A percentile compares a stretch with the other conserved stretches of the same genome.
These are phyloP conservation scores for Lasius platythorax DNA, from an alignment of 2,888 invertebrate species.

Conservation along the genomic window DNA sequence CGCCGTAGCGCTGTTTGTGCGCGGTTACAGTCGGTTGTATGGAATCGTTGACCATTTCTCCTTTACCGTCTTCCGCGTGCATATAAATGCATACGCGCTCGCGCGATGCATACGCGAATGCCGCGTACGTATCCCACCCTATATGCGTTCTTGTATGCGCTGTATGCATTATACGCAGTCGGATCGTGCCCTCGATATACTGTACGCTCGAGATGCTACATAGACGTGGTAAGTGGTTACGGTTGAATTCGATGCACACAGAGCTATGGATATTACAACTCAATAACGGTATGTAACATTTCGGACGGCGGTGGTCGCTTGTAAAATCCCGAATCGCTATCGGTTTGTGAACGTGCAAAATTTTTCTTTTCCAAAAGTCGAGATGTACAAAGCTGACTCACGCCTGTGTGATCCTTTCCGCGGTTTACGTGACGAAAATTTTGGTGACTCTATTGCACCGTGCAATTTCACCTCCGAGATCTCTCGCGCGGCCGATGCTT, in stretches of 20 bases:
- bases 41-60: constrained; percentile 56
- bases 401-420: neutral
- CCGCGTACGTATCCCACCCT: constrained; percentile 37
- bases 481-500: neutral
- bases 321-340: constrained; percentile 20
- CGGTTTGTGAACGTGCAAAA: constrained; percentile 33
- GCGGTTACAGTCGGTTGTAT: constrained; percentile 23
- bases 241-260: constrained; percentile 40
- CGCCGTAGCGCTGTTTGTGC: constrained; percentile 7
- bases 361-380: constrained; percentile 18
- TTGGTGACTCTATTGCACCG: neutral
- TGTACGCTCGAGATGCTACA: constrained; percentile 63
- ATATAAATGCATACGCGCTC: constrained; percentile 63
- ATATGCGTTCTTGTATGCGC: constrained; percentile 15
- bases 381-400: neutral
- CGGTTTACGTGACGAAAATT: constrained; percentile 50
- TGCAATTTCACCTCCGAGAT: neutral
- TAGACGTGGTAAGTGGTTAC: constrained; percentile 50
- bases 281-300: constrained; percentile 34
- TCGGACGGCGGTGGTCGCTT: neutral
- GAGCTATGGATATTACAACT: constrained; percentile 25
- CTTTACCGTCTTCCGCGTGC: constrained; percentile 60
- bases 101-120: constrained; percentile 65
- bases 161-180: constrained; percentile 60
- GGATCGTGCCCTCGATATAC: constrained; percentile 66